Base-by-base conservation (phyloP, 2,888 invertebrate species). In the Mactromeris polynyma region DNA sequence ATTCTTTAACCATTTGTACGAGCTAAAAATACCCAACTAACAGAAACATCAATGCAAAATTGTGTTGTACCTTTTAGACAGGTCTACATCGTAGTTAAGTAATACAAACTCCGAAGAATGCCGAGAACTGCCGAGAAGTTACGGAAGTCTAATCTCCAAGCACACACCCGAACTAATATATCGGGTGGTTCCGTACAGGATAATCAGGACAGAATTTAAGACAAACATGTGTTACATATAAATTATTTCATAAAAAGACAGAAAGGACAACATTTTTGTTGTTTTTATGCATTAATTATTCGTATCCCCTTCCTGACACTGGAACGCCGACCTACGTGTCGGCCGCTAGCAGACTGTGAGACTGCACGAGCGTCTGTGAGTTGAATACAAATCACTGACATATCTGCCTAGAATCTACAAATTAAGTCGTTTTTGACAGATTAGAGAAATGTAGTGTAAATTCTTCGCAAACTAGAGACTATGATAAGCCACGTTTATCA, bases 381-480 rank as follows among this genome's bases (percentile, higher is more conserved):
- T 83, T 79, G 83, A 64, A 38, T 40, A 36, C 79, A 83, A 82
- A 81, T 80, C 79, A 85, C 54, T 54, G 51, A 51, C 38, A 69
- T 86, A 89, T 89, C 89, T 46, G 21, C 40, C 21, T 17, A 54
- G 69, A 58, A 89, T 89, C 89, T 89, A 89, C 88, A 89, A 89
- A 89, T 89, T 89, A 89, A 89, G 89, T 85, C 85, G 83, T 85
- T 82, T 89, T 89, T 89, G 89, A 89, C 89, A 89, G 89, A 86
- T 89, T 86, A 89, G 83, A 83, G 83, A 86, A 84, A 84, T 84
- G 79, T 86, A 42, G 86, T 54, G 86, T 89, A 89, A 89, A 89
- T 89, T 89, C 89, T 81, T 84, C 86, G 51, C 42, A 86, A 82
- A 69, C 89, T 69, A 85, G 84, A 88, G 69, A 69, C 51, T 58